These are phyloP conservation scores for Colletes latitarsis DNA, from an alignment of 1,140 invertebrate genomes.

Conservation along the genomic window DNA sequence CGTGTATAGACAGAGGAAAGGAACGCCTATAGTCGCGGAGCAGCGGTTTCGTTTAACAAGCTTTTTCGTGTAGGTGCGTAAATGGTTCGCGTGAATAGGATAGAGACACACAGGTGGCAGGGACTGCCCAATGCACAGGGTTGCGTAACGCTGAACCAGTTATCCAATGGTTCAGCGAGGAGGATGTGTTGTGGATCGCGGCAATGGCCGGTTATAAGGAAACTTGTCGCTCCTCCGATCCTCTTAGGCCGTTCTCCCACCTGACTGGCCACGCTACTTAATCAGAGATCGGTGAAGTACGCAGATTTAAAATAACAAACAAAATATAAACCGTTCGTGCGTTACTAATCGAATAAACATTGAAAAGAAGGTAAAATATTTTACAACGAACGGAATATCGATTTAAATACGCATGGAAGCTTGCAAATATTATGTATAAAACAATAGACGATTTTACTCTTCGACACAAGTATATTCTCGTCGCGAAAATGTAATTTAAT, in stretches of 20 bases:
- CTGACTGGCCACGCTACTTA: no score
- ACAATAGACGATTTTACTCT: no score
- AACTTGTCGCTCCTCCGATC: conserved; percentile 51
- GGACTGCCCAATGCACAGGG: not conserved
- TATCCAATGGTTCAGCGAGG: conserved; percentile 24
- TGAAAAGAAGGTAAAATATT: no score
- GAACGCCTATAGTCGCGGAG: not conserved
- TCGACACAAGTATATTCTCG: no score
- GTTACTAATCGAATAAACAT: no score
- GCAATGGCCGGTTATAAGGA: conserved; percentile 48
- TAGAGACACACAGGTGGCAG: not conserved
- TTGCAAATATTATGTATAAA: no score
- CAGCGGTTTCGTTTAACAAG: conserved; percentile 3
- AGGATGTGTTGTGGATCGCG: conserved; percentile 41
- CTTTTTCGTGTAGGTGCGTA: not conserved
- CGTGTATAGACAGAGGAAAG: not conserved
- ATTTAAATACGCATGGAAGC: no score
- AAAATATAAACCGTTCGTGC: no score
- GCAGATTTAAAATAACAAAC: no score
- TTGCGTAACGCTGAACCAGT: conserved; percentile 54
- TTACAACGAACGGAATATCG: no score
- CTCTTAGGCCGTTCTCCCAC: not conserved
- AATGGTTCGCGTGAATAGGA: not conserved
- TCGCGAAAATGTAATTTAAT: no score
- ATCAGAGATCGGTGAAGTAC: no score